Conservation (phyloP, 2,797 vertebrate species). For the Tenualosa ilisha region DNA sequence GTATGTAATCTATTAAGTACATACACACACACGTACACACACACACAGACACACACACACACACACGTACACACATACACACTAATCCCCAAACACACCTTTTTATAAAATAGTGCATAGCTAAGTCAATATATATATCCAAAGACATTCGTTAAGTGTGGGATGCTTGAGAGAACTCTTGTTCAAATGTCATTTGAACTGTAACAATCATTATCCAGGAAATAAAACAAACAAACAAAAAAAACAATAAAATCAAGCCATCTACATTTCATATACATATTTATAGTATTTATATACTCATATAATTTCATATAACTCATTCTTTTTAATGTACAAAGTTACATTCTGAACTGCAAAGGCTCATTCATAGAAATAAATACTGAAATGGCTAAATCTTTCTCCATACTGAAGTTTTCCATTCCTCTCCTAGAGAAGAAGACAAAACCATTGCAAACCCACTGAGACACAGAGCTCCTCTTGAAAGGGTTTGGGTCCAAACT, state of each 20-base stretch:
- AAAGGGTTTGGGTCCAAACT: neutral
- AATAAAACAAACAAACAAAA: neutral
- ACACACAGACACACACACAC: neutral
- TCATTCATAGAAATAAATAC: conserved; percentile 98
- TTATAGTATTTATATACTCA: conserved; percentile 74
- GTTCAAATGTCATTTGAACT: conserved; percentile 25
- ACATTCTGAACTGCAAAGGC: conserved; percentile 96
- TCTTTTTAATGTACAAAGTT: conserved; percentile 93
- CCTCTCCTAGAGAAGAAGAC: conserved; percentile 55
- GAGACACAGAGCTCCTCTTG: conserved; percentile 38
- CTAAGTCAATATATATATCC: conserved; percentile 54
- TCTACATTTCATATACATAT: conserved; percentile 86
- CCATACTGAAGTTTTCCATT: conserved; percentile 69
- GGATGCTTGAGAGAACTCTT: conserved; percentile 15
- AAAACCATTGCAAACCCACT: conserved; percentile 30
- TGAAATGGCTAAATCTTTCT: conserved; percentile 88
- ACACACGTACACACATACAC: conserved; percentile 8
- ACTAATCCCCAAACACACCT: neutral
- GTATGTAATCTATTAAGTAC: neutral
- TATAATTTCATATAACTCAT: conserved; percentile 45
- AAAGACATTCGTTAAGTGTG: conserved; percentile 28
- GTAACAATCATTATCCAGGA: conserved; percentile 23
- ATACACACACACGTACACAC: neutral
- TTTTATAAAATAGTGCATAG: conserved; percentile 69
- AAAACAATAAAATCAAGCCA: conserved; percentile 61